A percentile compares a stretch with the other conserved stretches of the same genome.
Evolutionary conservation across 2,113 vertebrate species (phyloP).

Genomic region (Prunella fulvescens): DNA sequence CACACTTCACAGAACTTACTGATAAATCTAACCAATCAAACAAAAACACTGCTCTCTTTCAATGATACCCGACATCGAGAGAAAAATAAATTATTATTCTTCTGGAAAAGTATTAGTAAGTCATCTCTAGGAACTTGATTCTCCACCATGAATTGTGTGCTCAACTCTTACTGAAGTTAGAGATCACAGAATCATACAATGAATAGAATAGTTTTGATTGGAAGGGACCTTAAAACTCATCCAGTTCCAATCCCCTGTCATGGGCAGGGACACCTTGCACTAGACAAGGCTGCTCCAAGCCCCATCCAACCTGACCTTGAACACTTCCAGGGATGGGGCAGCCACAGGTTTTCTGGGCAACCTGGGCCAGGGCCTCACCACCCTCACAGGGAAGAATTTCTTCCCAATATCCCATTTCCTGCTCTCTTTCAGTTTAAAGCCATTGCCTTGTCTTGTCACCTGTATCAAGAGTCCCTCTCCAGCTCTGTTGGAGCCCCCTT

Average conservation of each 20-base stretch:
- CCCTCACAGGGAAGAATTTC: background rate
- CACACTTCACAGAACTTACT: background rate
- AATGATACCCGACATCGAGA: background rate
- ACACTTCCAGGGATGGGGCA: background rate
- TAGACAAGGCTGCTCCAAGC: background rate
- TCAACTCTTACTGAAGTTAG: background rate
- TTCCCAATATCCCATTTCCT: background rate
- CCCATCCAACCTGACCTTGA: background rate
- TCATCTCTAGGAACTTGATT: background rate
- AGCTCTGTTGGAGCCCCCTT: background rate
- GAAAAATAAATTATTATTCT: background rate
- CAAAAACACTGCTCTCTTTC: background rate
- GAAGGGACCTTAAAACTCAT: background rate
- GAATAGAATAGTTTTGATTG: background rate
- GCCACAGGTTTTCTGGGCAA: background rate
- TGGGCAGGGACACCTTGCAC: background rate
- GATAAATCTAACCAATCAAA: background rate
- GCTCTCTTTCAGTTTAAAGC: background rate
- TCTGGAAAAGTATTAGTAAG: background rate
- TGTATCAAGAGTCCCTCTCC: background rate
- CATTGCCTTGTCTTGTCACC: background rate
- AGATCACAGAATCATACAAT: background rate
- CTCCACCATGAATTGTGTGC: accelerated
- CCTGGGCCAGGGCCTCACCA: background rate
- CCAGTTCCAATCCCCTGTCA: background rate